A percentile compares a stretch with the other conserved stretches of the same genome.
Conservation (phyloP, 1,140 invertebrate species). For the Bombus pyrosoma region DNA sequence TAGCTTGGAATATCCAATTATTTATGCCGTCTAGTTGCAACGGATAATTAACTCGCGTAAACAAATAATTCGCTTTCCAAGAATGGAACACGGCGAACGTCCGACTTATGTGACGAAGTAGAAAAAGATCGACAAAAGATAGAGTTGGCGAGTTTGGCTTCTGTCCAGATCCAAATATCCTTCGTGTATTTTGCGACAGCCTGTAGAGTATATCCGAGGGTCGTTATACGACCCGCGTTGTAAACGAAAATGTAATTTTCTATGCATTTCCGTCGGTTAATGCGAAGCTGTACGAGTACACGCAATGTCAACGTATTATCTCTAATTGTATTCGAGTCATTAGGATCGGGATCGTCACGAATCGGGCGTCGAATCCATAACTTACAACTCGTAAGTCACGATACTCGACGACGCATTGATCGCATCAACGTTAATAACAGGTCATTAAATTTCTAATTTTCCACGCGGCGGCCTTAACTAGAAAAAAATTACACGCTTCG, state of each 20-base stretch:
- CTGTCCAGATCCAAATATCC: not conserved
- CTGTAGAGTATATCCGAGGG: not conserved
- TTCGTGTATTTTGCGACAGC: not conserved
- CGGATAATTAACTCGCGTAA: too few relatives aligned
- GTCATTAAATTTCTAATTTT: constrained; percentile 24
- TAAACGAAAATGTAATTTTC: constrained; percentile 39
- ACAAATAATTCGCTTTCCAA: too few relatives aligned
- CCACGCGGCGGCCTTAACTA: not conserved
- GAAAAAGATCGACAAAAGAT: too few relatives aligned
- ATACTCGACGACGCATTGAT: not conserved
- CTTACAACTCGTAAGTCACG: constrained; percentile 14
- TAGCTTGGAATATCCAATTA: too few relatives aligned
- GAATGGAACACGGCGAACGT: too few relatives aligned
- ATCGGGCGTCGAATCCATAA: not conserved
- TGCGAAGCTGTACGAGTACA: not conserved
- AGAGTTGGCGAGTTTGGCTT: too few relatives aligned
- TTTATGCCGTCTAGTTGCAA: too few relatives aligned
- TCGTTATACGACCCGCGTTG: not conserved
- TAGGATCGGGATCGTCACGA: constrained; percentile 21
- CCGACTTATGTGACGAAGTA: too few relatives aligned
- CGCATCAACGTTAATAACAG: constrained; percentile 24
- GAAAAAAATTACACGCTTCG: constrained; percentile 5
- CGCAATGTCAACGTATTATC: constrained; percentile 14
- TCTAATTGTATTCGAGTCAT: constrained; percentile 6
- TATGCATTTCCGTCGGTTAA: constrained; percentile 27